phyloP scores from a whole-genome alignment of 2,888 invertebrate genomes.

The Ernsta delagoae region DNA sequence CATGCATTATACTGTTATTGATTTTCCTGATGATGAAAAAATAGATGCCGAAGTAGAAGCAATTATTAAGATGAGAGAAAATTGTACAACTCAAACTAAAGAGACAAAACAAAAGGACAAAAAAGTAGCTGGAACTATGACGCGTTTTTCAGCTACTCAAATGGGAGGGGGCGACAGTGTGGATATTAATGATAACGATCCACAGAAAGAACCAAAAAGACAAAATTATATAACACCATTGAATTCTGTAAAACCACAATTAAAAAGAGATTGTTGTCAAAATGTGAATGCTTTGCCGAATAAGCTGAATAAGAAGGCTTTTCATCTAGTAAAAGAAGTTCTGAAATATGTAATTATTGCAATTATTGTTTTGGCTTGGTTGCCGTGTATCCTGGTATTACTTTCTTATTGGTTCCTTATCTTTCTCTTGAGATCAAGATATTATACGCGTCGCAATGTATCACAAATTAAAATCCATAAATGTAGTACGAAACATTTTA shows the following conservation, averaged over 20 bases:
- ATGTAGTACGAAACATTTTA: not conserved
- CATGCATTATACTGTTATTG: slow-evolving; percentile 15
- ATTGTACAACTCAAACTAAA: slow-evolving; percentile 5
- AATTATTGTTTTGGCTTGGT: slow-evolving; percentile 54
- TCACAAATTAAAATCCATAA: slow-evolving; percentile 7
- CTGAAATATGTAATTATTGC: slow-evolving; percentile 49
- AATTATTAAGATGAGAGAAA: slow-evolving; percentile 11
- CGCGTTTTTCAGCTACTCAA: slow-evolving; percentile 17
- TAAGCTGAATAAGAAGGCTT: slow-evolving; percentile 23
- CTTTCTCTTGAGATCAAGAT: slow-evolving; percentile 48
- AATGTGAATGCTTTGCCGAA: not conserved
- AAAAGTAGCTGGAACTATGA: slow-evolving; percentile 21
- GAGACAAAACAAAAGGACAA: not conserved
- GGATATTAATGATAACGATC: not conserved
- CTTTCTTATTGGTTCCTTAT: slow-evolving; percentile 52
- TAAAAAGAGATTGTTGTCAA: not conserved
- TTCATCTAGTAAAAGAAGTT: slow-evolving; percentile 38
- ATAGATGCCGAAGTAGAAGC: slow-evolving; percentile 25
- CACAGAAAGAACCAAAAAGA: slow-evolving; percentile 2
- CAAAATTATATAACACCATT: not conserved
- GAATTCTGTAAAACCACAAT: not conserved
- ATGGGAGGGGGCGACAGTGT: slow-evolving; percentile 36
- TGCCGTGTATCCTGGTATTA: slow-evolving; percentile 55
- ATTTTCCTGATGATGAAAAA: slow-evolving; percentile 18
- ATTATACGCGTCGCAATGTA: not conserved